phyloP scores from a whole-genome alignment of 30 jellyfish, hydroid and myxozoan species.

The Aurelia sp. region DNA sequence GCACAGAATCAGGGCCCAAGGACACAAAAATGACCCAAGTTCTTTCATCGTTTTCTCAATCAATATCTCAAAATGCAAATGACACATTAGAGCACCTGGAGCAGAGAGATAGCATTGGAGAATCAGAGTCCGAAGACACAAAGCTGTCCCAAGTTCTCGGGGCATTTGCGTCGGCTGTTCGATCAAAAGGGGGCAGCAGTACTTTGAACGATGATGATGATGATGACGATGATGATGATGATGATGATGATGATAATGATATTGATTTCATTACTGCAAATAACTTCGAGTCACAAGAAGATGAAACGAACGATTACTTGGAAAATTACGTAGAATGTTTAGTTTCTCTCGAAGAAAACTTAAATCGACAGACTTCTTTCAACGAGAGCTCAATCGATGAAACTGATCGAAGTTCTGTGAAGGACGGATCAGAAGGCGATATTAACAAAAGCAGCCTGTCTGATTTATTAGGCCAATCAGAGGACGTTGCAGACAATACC shows the following conservation, averaged over 20 bases:
- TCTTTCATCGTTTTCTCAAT: too few relatives aligned
- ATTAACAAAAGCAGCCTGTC: neutral
- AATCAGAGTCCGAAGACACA: too few relatives aligned
- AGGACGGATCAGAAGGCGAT: neutral
- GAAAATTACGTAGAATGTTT: slow-evolving; percentile 38
- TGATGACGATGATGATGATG: too few relatives aligned
- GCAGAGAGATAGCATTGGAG: too few relatives aligned
- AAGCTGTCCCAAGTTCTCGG: too few relatives aligned
- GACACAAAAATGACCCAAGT: too few relatives aligned
- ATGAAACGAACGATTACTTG: slow-evolving; percentile 21
- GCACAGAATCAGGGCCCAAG: too few relatives aligned
- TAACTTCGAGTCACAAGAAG: neutral
- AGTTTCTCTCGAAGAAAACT: slow-evolving; percentile 22
- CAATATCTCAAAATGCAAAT: too few relatives aligned
- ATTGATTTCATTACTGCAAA: neutral
- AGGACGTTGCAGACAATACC: neutral
- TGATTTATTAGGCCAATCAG: neutral
- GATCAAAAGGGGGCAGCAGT: too few relatives aligned
- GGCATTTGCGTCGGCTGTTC: too few relatives aligned
- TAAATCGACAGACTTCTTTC: neutral
- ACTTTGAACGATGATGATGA: too few relatives aligned
- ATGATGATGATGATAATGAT: neutral
- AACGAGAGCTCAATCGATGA: neutral
- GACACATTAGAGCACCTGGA: too few relatives aligned
- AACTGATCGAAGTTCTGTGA: neutral